Base-by-base conservation (phyloP, 2,113 vertebrate species). In the Istiophorus platypterus region DNA sequence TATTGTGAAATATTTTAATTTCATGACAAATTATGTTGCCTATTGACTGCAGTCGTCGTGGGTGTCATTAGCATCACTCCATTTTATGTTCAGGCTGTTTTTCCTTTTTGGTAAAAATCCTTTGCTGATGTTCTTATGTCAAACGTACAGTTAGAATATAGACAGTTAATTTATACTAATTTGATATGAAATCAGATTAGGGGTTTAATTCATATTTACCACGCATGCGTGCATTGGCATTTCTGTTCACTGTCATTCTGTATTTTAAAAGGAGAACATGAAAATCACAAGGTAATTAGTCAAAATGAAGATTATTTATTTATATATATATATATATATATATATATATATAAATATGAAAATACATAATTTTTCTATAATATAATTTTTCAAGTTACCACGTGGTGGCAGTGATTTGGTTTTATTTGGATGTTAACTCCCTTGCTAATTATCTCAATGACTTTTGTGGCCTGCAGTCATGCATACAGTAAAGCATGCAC, bases 381-480 rank as follows among this genome's bases (percentile, higher is more conserved):
- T n/a, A n/a, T n/a, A n/a, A n/a, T n/a, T n/a, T n/a, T n/a, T n/a
- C n/a, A n/a, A 22, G 29, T 57, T 72, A 41, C 42, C 45, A 64
- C 81, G 22, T 75, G 62, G 63, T 13, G 26, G 20, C 52, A 65
- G 26, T 75, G 59, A 83, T 81, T 85, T 72, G 52, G 39, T 0
- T 76, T 61, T 49, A 65, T 80, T 72, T 66, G 70, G 61, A 84
- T 87, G 77, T 73, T 65, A 81, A 72, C 64, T 91, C 62, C 85
- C 51, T 5, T 66, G 67, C 75, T 91, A 89, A 91, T 90, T 85
- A 88, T 84, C 82, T 76, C 82, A 84, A 84, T 91, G 81, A 89
- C 72, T 85, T 80, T 29, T 62, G 18, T 85, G 62, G 72, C 84
- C 80, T 13, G n/a, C 29, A 79, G 88, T 86, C 73, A 82, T 72